Evolutionary conservation across 2,113 vertebrate genomes (phyloP).

Genomic region (Zosterops lateralis): DNA sequence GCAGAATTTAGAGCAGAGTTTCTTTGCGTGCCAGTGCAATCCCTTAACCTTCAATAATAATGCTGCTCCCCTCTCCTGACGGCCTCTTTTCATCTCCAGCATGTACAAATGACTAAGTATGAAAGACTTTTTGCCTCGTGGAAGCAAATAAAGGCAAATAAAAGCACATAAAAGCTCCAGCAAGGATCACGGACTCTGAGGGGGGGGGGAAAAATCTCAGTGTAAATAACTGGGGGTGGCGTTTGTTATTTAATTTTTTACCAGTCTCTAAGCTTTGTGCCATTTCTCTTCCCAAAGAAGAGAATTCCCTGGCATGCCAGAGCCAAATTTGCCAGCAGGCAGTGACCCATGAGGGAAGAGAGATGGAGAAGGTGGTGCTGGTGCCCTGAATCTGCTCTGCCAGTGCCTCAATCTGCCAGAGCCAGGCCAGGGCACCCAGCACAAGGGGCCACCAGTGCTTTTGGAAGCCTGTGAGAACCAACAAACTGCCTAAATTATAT

Average conservation of each 20-base stretch:
- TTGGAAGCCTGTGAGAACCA: not conserved
- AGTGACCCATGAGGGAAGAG: not conserved
- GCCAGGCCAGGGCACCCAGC: not conserved
- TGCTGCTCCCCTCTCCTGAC: not conserved
- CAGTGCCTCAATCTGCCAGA: not conserved
- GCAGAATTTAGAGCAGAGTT: conserved; percentile 9
- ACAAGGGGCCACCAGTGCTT: rapidly evolving
- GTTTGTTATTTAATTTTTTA: not conserved
- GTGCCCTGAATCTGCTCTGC: not conserved
- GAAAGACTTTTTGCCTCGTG: not conserved
- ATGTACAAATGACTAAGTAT: not conserved
- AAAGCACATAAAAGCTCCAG: not conserved
- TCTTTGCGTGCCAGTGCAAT: not conserved
- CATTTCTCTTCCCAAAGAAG: not conserved
- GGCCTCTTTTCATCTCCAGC: not conserved
- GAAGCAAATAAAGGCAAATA: not conserved
- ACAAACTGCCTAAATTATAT: not conserved
- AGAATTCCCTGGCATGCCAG: not conserved
- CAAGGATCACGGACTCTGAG: not conserved
- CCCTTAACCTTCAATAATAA: not conserved
- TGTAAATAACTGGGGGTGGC: not conserved
- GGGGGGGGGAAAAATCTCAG: not conserved
- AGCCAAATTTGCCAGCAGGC: not conserved
- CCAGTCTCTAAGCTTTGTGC: not conserved
- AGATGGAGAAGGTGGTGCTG: not conserved